phyloP scores from a whole-genome alignment of 2,113 vertebrate species.

The Callopanchax toddi region DNA sequence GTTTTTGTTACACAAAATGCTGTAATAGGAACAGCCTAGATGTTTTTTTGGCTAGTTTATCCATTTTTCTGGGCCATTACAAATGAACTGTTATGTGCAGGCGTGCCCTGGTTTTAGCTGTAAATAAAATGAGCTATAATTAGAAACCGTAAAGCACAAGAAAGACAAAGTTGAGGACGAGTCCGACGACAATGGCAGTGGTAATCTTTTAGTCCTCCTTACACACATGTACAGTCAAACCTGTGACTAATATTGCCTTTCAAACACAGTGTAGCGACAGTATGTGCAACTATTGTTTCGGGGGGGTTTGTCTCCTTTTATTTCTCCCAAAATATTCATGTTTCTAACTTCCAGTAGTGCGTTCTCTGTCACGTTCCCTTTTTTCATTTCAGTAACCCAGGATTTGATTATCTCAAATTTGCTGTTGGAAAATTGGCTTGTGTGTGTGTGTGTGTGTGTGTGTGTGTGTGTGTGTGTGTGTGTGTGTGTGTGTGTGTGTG shows the following conservation, averaged over 20 bases:
- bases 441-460: constrained; percentile 18
- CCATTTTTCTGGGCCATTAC: constrained; percentile 47
- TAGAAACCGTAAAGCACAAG: constrained; percentile 19
- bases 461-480: background rate
- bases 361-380: constrained; percentile 5
- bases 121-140: constrained; percentile 48
- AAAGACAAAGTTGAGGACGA: constrained; percentile 11
- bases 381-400: background rate
- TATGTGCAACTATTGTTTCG: constrained; percentile 1
- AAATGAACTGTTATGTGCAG: constrained; percentile 46
- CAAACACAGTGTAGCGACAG: background rate
- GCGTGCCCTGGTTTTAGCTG: constrained; percentile 47
- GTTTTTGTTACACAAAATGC: constrained; percentile 37
- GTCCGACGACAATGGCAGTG: constrained; percentile 1
- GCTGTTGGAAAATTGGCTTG: constrained; percentile 20
- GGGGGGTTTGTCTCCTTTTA: background rate
- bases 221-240: background rate
- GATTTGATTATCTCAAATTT: constrained; percentile 26
- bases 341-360: constrained; percentile 1
- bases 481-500: background rate
- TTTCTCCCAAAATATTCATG: background rate
- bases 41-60: constrained; percentile 13
- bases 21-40: constrained; percentile 34
- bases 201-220: background rate
- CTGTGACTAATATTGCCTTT: background rate